Conservation (phyloP, 2,113 vertebrate genomes). For the Pollachius pollachius region DNA sequence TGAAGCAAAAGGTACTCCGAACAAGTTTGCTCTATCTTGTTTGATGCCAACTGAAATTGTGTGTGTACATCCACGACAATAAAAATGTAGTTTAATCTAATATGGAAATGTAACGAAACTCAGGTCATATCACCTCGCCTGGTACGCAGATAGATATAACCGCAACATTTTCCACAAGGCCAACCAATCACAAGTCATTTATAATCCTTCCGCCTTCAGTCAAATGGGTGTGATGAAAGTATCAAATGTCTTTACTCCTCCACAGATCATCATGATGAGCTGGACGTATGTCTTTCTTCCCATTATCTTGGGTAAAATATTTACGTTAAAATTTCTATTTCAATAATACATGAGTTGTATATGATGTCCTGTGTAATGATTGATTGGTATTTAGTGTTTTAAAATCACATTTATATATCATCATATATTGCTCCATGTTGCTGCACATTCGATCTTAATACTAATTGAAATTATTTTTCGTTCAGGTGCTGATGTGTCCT, state of each 20-base stretch:
- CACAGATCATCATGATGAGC: not conserved
- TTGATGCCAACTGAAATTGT: no score
- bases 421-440: no score
- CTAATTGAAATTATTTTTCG: not conserved
- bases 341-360: not conserved
- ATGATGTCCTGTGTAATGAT: not conserved
- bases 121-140: no score
- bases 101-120: no score
- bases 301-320: not conserved
- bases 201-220: not conserved
- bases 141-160: not conserved
- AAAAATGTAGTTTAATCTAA: no score
- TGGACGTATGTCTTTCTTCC: not conserved
- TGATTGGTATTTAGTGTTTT: not conserved
- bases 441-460: no score
- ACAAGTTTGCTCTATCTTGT: no score
- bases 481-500: constrained; percentile 1
- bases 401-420: no score
- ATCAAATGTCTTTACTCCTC: not conserved
- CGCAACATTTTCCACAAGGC: not conserved
- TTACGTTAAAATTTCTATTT: no score
- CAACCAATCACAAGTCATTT: no score
- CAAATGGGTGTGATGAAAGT: not conserved
- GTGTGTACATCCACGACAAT: no score
- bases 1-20: no score